phyloP scores from a whole-genome alignment of 2,797 vertebrate genomes.

The Enteromius anoplus region DNA sequence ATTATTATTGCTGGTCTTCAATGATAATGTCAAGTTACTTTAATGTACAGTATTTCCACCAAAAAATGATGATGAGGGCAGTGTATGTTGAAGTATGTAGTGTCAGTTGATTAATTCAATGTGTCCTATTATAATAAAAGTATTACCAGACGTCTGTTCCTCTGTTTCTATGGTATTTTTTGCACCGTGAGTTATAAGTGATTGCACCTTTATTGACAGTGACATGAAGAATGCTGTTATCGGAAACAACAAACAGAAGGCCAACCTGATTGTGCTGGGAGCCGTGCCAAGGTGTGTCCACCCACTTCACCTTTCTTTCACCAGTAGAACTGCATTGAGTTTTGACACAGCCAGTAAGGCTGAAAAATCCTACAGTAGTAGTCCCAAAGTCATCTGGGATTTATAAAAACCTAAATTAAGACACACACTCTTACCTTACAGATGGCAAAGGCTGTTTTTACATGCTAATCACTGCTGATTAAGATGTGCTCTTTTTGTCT shows the following conservation, averaged over 20 bases:
- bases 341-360: background rate
- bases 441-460: background rate
- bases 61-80: too few relatives aligned
- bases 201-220: constrained; percentile 76
- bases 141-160: background rate
- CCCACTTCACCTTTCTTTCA: background rate
- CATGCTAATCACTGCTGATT: background rate
- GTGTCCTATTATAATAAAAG: too few relatives aligned
- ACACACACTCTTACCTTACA: background rate
- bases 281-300: constrained; percentile 91
- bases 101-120: too few relatives aligned
- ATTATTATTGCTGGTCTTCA: too few relatives aligned
- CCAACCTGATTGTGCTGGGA: constrained; percentile 98
- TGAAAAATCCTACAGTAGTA: background rate
- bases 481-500: background rate
- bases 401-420: background rate
- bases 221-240: constrained; percentile 99
- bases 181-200: background rate
- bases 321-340: background rate
- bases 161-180: background rate
- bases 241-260: constrained; percentile 99
- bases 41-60: too few relatives aligned
- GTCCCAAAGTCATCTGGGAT: background rate
- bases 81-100: too few relatives aligned
- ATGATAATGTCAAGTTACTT: too few relatives aligned